These are phyloP conservation scores for Tupaia chinensis DNA, from an alignment of 2,113 vertebrate genomes.

Conservation along the genomic window DNA sequence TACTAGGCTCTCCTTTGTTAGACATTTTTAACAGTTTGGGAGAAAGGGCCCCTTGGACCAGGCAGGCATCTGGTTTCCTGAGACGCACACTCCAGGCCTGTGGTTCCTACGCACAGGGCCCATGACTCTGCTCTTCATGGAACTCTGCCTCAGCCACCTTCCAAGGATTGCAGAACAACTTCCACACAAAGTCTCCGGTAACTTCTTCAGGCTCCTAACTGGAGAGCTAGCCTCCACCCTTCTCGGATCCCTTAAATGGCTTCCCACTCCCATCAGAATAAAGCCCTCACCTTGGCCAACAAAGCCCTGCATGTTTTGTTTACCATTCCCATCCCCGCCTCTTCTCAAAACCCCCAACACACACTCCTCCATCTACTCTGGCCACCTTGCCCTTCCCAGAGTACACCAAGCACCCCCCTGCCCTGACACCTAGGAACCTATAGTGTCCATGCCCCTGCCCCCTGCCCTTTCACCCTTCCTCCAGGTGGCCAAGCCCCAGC, in stretches of 20 bases:
- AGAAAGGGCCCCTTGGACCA: not conserved
- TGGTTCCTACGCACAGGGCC: not conserved
- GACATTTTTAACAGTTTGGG: not conserved
- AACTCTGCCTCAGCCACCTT: not conserved
- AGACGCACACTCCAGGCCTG: not conserved
- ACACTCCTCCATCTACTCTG: not conserved
- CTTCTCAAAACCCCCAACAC: rapidly evolving
- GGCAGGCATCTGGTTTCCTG: not conserved
- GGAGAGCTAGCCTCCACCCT: not conserved
- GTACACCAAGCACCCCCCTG: not conserved
- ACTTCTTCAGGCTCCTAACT: not conserved
- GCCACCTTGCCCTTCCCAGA: not conserved
- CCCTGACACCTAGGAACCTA: not conserved
- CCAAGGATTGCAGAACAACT: not conserved
- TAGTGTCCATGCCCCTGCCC: too few species aligned
- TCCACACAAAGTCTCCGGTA: not conserved
- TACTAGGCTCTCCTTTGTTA: not conserved
- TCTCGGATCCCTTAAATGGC: not conserved
- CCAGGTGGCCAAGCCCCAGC: not conserved
- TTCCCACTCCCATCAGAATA: not conserved
- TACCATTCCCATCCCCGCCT: not conserved
- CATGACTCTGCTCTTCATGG: rapidly evolving
- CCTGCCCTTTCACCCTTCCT: not conserved
- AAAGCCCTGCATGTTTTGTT: not conserved
- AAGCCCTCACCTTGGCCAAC: not conserved